Percentiles rank a stretch among this genome's conserved stretches.
phyloP scores from a whole-genome alignment of 2,797 vertebrate genomes.

The Rhinatrema bivittatum region DNA sequence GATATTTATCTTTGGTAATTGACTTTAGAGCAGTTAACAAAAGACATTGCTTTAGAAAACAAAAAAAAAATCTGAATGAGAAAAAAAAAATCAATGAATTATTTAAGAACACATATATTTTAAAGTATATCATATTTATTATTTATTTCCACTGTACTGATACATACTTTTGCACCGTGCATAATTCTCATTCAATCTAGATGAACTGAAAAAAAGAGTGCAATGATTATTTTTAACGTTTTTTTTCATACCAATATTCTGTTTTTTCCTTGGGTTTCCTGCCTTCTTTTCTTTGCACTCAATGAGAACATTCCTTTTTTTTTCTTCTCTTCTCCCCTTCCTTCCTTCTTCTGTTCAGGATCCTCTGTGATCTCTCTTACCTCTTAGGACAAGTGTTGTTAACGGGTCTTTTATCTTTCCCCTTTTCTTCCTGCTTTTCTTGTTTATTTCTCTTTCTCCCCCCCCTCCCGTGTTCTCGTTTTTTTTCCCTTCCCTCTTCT shows the following conservation, averaged over 20 bases:
- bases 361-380: no score
- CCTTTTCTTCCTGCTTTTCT: no score
- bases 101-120: slow-evolving; percentile 85
- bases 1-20: slow-evolving; percentile 95
- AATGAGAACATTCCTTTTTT: slow-evolving; percentile 16
- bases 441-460: no score
- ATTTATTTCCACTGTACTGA: slow-evolving; percentile 69
- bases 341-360: slow-evolving; percentile 30
- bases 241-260: slow-evolving; percentile 18
- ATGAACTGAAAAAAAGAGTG: slow-evolving; percentile 25
- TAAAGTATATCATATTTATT: slow-evolving; percentile 85
- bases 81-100: slow-evolving; percentile 75
- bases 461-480: no score
- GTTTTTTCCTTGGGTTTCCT: not conserved
- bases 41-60: slow-evolving; percentile 80
- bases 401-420: no score
- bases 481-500: no score
- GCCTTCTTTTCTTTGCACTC: slow-evolving; percentile 19
- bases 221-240: slow-evolving; percentile 28
- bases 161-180: slow-evolving; percentile 45
- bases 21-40: slow-evolving; percentile 92
- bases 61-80: slow-evolving; percentile 75
- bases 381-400: no score
- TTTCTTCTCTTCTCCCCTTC: slow-evolving; percentile 20
- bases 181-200: slow-evolving; percentile 23